Conservation (phyloP, 2,113 vertebrate species). For the Vombatus ursinus region DNA sequence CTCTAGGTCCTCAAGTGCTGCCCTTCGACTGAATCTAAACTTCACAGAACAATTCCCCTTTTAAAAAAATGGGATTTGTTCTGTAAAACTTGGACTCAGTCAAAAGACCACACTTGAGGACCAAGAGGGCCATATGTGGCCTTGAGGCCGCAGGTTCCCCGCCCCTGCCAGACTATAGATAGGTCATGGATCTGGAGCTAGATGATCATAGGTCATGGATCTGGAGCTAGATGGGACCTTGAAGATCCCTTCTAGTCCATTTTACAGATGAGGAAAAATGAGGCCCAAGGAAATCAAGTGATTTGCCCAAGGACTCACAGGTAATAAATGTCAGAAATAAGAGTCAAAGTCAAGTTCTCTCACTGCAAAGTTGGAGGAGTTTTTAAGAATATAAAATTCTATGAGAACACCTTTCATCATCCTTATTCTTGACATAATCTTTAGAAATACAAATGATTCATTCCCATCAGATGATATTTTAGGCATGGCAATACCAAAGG, state of each 20-base stretch:
- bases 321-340: neutral
- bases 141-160: too few relatives aligned
- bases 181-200: too few relatives aligned
- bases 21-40: too few relatives aligned
- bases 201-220: neutral
- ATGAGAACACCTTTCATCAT: neutral
- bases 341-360: neutral
- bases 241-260: neutral
- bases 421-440: neutral
- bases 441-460: neutral
- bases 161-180: neutral
- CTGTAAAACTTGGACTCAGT: too few relatives aligned
- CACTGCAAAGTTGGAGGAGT: neutral
- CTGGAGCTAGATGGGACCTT: neutral
- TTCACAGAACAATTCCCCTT: too few relatives aligned
- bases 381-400: neutral
- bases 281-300: neutral
- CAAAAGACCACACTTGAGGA: too few relatives aligned
- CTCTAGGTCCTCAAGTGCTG: too few relatives aligned
- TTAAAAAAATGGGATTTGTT: too few relatives aligned
- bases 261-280: neutral
- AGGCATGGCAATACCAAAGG: neutral
- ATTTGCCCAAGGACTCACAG: neutral
- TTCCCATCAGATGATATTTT: neutral
- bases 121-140: too few relatives aligned